Base-by-base conservation (phyloP, 2,113 vertebrate species). In the Anguilla japonica region DNA sequence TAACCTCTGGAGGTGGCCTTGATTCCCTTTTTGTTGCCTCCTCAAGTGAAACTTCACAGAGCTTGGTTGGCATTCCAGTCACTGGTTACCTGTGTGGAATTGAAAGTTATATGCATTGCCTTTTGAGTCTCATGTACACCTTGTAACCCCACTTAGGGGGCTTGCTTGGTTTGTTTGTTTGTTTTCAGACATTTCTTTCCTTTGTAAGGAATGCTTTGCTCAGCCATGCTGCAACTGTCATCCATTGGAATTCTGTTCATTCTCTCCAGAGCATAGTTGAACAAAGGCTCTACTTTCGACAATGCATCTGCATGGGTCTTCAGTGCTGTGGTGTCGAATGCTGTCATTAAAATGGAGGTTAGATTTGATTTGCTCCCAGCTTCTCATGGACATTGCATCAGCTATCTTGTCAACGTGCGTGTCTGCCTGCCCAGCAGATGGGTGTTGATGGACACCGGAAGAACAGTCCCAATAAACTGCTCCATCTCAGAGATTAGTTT, bases 341-440 rank as follows among this genome's bases (percentile, higher is more conserved):
- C 82, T 82, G 81, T 86, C 57, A 86, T 34, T 83, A 11, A 83
- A 87, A 29, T 86, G 79, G 7, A 86, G 39, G 56, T 86, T 86
- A 39, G 79, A 13, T 82, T 86, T 86, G 53, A 75, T 75, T 83
- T 83, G 60, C 18, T 87, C 86, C 81, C 63, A 56, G 78, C 29
- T 87, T 83, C 41, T 83, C 81, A 87, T 40, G 18, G 81, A 39
- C 60, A 79, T 83, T 39, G 83, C 34, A 34, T 34, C 87, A 20
- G 87, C 50, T 11, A 88, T 83, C 46, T 83, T 83, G 85, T 79
- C 41, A 50, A 82, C 57, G 78, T 84, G 34, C 34, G 34, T 34
- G 34, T 34, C 34, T 34, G 34, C 34, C 34, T 34, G 34, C 34
- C 34, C 34, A 34, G 34, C 34, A 34, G 34, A 34, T 34, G 34